Conservation (phyloP, 2,888 invertebrate genomes). For the Bombylius major region DNA sequence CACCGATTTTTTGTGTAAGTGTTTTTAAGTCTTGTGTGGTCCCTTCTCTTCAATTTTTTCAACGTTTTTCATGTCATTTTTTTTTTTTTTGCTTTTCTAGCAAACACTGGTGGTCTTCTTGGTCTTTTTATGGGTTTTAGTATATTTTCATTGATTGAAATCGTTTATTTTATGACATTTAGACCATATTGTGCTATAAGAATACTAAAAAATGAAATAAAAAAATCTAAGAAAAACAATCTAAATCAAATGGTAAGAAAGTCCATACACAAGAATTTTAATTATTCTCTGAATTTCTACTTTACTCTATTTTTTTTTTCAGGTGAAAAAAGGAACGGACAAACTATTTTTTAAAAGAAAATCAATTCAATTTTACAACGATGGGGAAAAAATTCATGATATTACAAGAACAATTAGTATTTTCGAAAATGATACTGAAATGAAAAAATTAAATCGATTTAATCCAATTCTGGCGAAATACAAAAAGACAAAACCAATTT, state of each 20-base stretch:
- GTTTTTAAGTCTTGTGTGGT: neutral
- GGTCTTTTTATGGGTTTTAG: conserved; percentile 68
- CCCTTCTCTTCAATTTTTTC: neutral
- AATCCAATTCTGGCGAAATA: too few relatives aligned
- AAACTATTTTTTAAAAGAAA: too few relatives aligned
- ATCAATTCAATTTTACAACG: too few relatives aligned
- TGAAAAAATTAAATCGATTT: too few relatives aligned
- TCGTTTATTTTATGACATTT: conserved; percentile 51
- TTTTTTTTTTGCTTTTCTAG: conserved; percentile 33
- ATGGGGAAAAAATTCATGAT: too few relatives aligned
- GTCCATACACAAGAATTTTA: neutral
- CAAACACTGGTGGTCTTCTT: conserved; percentile 59
- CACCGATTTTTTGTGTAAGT: conserved; percentile 67
- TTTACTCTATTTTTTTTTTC: too few relatives aligned
- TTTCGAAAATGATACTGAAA: too few relatives aligned
- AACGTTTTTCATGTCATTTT: too few relatives aligned
- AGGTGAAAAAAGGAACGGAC: too few relatives aligned
- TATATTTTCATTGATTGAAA: conserved; percentile 56
- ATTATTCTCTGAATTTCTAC: too few relatives aligned
- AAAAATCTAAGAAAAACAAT: neutral
- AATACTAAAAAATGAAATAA: neutral
- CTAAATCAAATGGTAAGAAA: neutral
- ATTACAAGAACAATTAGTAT: too few relatives aligned
- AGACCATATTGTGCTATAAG: conserved; percentile 37
- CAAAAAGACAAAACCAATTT: too few relatives aligned